Conservation (phyloP, 2,888 invertebrate species). For the Dolichopus griseipennis region DNA sequence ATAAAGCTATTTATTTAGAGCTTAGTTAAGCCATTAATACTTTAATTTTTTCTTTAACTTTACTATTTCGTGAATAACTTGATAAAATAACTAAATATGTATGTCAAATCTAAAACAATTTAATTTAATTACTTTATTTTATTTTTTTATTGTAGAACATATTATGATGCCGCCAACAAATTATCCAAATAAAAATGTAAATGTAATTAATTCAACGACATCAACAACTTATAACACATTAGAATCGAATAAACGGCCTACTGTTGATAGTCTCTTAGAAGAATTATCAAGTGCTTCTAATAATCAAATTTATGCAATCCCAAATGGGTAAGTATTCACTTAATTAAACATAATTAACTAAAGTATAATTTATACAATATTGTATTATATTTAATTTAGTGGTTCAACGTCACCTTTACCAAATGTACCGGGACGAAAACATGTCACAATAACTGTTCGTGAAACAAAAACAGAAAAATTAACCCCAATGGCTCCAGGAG, state of each 20-base stretch:
- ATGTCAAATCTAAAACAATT: no score
- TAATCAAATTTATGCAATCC: conserved; percentile 50
- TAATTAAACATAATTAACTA: no score
- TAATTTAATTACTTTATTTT: no score
- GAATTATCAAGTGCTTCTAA: conserved; percentile 54
- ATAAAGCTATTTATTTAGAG: no score
- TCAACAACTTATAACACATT: conserved; percentile 40
- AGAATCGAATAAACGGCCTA: conserved; percentile 53
- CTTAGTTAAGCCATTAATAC: no score
- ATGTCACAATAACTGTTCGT: conserved; percentile 52
- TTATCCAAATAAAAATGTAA: conserved; percentile 32
- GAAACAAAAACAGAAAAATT: conserved; percentile 53
- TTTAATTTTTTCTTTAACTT: no score
- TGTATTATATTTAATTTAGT: not conserved
- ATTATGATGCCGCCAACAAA: conserved; percentile 31
- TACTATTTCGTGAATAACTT: no score
- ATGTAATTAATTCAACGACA: conserved; percentile 33
- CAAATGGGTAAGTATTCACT: conserved; percentile 55
- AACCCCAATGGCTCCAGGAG: conserved; percentile 37
- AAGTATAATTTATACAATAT: no score
- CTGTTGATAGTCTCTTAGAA: conserved; percentile 82
- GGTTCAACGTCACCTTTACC: conserved; percentile 39
- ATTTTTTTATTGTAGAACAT: conserved; percentile 32
- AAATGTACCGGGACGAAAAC: conserved; percentile 23
- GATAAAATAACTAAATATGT: no score